Base-by-base conservation (phyloP, 2,888 invertebrate genomes). In the Pterostichus madidus region DNA sequence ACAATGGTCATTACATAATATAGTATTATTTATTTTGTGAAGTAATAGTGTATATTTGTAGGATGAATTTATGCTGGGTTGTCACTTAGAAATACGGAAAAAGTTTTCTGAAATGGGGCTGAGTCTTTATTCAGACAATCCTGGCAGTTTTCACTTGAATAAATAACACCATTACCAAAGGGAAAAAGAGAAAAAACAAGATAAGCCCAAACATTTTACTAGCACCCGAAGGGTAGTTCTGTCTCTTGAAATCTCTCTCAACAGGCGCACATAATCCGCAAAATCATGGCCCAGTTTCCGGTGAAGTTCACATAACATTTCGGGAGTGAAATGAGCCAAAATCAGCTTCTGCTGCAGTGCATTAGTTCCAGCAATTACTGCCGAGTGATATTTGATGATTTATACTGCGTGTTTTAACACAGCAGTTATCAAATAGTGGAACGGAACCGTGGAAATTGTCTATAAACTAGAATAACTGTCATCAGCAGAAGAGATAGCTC, bases 381-480 rank as follows among this genome's bases (percentile, higher is more conserved):
- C 10, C 17, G 31, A 68, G 68, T 80, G 52, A 80, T 71, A 80
- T 80, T 71, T 35, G 52, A 52, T 71, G 80, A 80, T 80, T 71
- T 80, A 76, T 76, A 31, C 17, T 13, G 15, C 13, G 11, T 71
- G 35, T 71, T 71, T 39, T 31, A 52, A 24, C 24, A 71, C 24
- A 44, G 46, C 64, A 46, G 61, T 61, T 79, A 79, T 64, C 79
- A 79, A 79, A 79, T 61, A 44, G 6, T 46, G 64, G 77, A 59
- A 35, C 77, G 24, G 53, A 49, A 75, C 24, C 7, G 46, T 17
- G 24, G 17, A 71, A 56, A 56, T 79, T 79, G 79, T 79, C 79
- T 61, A 79, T 79, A 79, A 79, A 79, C 13, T 79, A 79, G 79
- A 79, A 79, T 79, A 79, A 79, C 79, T 79, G 79, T 79, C 79